phyloP scores from a whole-genome alignment of 2,113 vertebrate species.

The Laterallus jamaicensis region DNA sequence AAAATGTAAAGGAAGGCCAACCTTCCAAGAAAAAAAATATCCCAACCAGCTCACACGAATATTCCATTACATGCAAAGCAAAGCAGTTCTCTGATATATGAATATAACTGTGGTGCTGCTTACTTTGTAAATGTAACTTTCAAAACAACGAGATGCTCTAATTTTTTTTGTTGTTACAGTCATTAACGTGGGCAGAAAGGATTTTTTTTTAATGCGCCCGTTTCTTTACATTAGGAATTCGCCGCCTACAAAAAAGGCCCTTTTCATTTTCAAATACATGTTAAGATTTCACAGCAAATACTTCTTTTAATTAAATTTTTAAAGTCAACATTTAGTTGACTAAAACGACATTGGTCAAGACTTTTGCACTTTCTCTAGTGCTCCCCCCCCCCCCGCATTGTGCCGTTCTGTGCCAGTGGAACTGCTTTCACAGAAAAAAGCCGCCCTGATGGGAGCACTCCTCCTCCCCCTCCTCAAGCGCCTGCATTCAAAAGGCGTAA shows the following conservation, averaged over 20 bases:
- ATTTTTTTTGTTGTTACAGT: neutral
- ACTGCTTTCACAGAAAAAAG: neutral
- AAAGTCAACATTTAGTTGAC: too few species aligned
- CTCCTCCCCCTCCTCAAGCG: neutral
- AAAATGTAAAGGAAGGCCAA: neutral
- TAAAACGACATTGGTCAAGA: neutral
- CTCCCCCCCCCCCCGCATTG: neutral
- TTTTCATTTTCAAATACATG: neutral
- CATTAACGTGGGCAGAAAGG: neutral
- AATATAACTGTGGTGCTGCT: neutral
- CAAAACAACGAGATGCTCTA: neutral
- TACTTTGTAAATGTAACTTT: neutral
- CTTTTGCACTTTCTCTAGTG: neutral
- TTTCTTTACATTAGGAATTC: neutral
- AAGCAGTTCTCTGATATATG: neutral
- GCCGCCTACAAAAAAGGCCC: neutral
- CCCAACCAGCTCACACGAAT: neutral
- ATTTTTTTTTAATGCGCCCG: neutral
- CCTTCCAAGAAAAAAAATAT: neutral
- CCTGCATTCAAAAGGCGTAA: neutral
- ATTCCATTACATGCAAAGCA: neutral
- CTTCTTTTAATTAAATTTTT: neutral
- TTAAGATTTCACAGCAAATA: neutral
- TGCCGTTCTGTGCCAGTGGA: neutral
- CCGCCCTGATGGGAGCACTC: conserved; percentile 8